Conservation (phyloP, 2,797 vertebrate species). For the Okamejei kenojei region DNA sequence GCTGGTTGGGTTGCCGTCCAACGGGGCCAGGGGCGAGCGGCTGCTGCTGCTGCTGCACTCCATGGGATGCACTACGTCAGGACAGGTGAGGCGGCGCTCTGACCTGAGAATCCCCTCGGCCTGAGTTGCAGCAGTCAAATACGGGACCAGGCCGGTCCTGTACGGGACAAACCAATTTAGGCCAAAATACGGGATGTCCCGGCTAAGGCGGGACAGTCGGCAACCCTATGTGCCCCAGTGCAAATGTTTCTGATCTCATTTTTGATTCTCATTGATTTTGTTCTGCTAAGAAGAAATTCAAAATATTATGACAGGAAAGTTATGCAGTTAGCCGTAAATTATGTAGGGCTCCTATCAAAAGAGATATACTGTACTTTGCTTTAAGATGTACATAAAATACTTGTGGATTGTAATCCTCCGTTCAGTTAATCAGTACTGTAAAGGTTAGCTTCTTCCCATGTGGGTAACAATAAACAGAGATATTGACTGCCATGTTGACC, state of each 20-base stretch:
- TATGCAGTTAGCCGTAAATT: background rate
- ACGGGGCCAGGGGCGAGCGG: too few relatives aligned
- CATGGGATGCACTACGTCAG: too few relatives aligned
- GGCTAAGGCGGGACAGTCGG: too few relatives aligned
- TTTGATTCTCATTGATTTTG: background rate
- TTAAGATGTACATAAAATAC: conserved; percentile 2
- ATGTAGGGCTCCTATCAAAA: background rate
- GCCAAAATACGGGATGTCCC: too few relatives aligned
- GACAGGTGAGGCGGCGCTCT: too few relatives aligned
- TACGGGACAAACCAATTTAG: too few relatives aligned
- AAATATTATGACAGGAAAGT: background rate
- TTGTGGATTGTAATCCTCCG: background rate
- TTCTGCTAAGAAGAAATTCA: background rate
- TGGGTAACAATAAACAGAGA: background rate
- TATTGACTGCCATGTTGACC: background rate
- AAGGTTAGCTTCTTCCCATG: background rate
- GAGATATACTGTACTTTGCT: background rate
- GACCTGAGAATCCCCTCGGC: too few relatives aligned
- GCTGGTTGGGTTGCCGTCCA: too few relatives aligned
- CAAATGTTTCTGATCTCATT: background rate
- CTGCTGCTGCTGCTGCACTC: too few relatives aligned
- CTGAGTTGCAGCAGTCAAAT: too few relatives aligned
- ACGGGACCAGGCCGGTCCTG: too few relatives aligned
- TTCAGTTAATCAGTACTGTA: background rate
- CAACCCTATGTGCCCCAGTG: background rate